Percentiles rank a stretch among this genome's conserved stretches.
Conservation (phyloP, 1,140 invertebrate genomes). For the Trachymyrmex septentrionalis region DNA sequence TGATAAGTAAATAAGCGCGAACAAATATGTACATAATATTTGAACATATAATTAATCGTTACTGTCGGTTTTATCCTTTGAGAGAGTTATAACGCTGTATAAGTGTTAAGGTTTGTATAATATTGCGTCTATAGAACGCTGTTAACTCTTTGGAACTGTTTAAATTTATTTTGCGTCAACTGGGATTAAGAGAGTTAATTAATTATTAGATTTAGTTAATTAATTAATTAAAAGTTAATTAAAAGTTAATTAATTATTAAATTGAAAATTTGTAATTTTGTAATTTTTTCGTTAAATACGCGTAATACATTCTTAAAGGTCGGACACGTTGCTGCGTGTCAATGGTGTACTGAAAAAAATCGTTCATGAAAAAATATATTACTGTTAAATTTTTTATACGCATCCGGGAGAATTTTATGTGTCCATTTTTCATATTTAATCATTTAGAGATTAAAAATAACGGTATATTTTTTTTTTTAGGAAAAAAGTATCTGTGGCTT, state of each 20-base stretch:
- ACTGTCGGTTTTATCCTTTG: neutral
- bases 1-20: slow-evolving; percentile 22
- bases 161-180: no score
- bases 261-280: no score
- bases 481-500: neutral
- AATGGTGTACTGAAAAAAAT: neutral
- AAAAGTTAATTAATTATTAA: no score
- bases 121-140: neutral
- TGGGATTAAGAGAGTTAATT: no score
- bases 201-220: no score
- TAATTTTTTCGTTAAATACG: no score
- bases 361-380: neutral
- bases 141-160: neutral
- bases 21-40: slow-evolving; percentile 10
- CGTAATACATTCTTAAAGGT: neutral
- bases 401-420: neutral
- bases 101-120: neutral
- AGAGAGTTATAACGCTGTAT: neutral
- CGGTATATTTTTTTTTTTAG: neutral
- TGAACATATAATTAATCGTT: slow-evolving; percentile 33
- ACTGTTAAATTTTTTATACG: no score
- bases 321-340: neutral
- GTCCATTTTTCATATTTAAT: neutral
- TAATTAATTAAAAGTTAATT: no score
- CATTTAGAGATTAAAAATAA: neutral